Evolutionary conservation across 35 echinoderm and acorn worm species (phyloP), one percentile per base, ranked within the genome.

Genomic region (Lytechinus pictus): DNA sequence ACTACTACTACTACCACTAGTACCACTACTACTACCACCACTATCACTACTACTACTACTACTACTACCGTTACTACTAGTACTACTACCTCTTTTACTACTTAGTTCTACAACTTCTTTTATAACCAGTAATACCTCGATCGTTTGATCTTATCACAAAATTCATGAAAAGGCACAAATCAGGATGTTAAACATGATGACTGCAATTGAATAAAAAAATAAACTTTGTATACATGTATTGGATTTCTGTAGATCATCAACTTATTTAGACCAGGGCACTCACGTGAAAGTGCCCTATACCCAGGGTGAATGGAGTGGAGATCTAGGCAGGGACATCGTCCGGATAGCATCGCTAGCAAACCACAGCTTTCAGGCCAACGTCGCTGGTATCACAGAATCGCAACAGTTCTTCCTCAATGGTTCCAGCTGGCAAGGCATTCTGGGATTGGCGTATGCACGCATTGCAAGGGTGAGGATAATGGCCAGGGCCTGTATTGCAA

Each of bases 391-490:
- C 56, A 96, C 96, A 1, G 71, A 97, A 54, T 99, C 98, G 5
- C 94, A 99, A 12, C 28, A 96, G 52, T 99, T 99, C 93, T 99
- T 99, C 61, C 97, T 99, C 86, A 99, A 99, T 58, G 98, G 94
- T 4, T 98, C 98, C 9, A 94, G 98, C 27, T 99, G 98, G 98
- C 97, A 99, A 90, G 98, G 98, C 13, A 99, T 99, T 89, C 96
- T 99, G 86, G 98, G 98, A 72, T 60, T 99, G 24, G 98, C 92
- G 8, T 99, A 98, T 89, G 95, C 94, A 52, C 96, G 96, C 4
- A 98, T 99, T 19, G 97, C 98, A 94, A 94, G 97, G 96, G 98
- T 99, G 96, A 71, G 96, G 66, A 2, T 44, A 44, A 44, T 44
- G 33, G 33, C 33, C 33, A 44, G 33, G 33, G 33, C 33, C 0